phyloP scores from a whole-genome alignment of 2,113 vertebrate genomes.

The Eonycteris spelaea region DNA sequence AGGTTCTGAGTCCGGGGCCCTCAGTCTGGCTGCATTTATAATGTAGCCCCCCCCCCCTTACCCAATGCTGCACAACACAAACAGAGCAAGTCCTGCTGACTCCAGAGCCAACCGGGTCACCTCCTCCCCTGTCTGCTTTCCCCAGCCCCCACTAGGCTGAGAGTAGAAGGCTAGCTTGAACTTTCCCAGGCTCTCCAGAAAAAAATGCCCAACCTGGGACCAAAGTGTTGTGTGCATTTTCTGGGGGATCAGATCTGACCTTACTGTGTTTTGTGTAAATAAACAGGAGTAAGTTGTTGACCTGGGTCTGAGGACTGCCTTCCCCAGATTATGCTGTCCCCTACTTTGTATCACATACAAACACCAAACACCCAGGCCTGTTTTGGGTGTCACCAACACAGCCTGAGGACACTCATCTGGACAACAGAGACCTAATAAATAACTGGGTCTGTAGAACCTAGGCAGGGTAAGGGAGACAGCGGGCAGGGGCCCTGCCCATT shows the following conservation, averaged over 20 bases:
- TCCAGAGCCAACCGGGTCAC: conserved; percentile 35
- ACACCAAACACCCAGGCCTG: conserved; percentile 48
- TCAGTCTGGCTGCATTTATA: conserved; percentile 55
- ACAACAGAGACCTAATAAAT: conserved; percentile 25
- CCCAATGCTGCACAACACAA: background rate
- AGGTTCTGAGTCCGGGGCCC: background rate
- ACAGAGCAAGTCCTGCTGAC: conserved; percentile 17
- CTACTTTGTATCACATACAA: conserved; percentile 56
- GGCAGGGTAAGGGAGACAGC: background rate
- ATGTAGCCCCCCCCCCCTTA: background rate
- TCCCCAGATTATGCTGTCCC: background rate
- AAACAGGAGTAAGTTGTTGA: conserved; percentile 19
- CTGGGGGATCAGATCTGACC: background rate
- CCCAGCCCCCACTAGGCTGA: background rate
- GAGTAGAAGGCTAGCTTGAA: background rate
- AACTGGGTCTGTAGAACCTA: background rate
- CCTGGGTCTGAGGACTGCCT: background rate
- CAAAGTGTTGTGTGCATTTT: background rate
- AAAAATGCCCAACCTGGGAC: background rate
- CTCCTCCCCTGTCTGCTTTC: background rate
- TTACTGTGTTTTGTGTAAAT: conserved; percentile 65
- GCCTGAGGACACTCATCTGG: background rate
- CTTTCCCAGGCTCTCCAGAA: conserved; percentile 32
- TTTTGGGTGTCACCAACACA: conserved; percentile 63
- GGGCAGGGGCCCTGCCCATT: background rate